Evolutionary conservation across 2,113 vertebrate genomes (phyloP).

Genomic region (Rissa tridactyla): DNA sequence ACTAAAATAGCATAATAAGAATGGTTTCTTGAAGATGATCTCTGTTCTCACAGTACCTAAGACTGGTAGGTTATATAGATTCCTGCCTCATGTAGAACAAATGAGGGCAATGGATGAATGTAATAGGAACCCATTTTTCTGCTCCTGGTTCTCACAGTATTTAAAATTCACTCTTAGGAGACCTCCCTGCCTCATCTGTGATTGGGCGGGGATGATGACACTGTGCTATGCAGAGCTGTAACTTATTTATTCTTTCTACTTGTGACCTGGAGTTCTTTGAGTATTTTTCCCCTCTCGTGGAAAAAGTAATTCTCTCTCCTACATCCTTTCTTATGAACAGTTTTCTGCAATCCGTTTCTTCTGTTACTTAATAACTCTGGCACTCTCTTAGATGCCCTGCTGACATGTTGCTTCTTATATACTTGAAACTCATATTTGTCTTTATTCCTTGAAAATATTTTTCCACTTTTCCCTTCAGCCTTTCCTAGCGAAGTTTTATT

Average conservation of each 20-base stretch:
- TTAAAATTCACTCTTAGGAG: slow-evolving; percentile 12
- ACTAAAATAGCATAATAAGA: background rate
- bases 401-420: slow-evolving; percentile 41
- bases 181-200: background rate
- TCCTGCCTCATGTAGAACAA: background rate
- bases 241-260: slow-evolving; percentile 33
- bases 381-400: background rate
- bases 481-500: background rate
- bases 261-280: background rate
- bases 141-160: background rate
- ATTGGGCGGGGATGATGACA: background rate
- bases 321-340: slow-evolving; percentile 28
- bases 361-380: slow-evolving; percentile 25
- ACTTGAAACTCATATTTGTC: slow-evolving; percentile 32
- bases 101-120: background rate
- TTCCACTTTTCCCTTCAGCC: background rate
- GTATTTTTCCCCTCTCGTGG: background rate
- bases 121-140: background rate
- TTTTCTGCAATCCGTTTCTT: slow-evolving; percentile 48
- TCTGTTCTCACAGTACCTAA: background rate
- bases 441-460: slow-evolving; percentile 26
- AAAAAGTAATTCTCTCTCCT: slow-evolving; percentile 47
- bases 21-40: background rate
- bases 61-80: background rate
- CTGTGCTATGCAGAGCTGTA: background rate